Percentiles rank a stretch among this genome's conserved stretches.
Evolutionary conservation across 2,797 vertebrate species (phyloP).

Genomic region (Sphaeramia orbicularis): DNA sequence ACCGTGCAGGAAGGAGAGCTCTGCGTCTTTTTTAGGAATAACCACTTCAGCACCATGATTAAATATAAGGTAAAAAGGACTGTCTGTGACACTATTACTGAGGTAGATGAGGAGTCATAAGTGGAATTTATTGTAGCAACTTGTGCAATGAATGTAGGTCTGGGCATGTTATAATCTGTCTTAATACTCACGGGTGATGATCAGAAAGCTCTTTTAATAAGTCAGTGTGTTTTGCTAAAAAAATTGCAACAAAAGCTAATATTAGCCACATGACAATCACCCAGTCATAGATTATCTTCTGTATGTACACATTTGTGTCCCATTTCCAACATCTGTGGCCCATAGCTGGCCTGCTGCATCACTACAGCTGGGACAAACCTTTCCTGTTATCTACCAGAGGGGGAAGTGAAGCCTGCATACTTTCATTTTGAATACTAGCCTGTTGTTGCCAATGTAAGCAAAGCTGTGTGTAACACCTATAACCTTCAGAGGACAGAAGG

Average conservation of each 20-base stretch:
- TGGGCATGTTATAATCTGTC: slow-evolving; percentile 1
- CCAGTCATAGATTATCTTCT: not conserved
- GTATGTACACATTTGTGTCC: not conserved
- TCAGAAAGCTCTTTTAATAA: not conserved
- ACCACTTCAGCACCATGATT: slow-evolving; percentile 99
- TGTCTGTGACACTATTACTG: not conserved
- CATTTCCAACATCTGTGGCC: slow-evolving; percentile 9
- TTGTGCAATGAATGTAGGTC: slow-evolving; percentile 1
- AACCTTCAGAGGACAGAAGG: slow-evolving; percentile 34
- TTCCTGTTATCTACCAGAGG: slow-evolving; percentile 77
- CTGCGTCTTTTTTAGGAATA: slow-evolving; percentile 99
- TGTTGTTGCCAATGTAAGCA: slow-evolving; percentile 56
- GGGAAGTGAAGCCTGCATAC: slow-evolving; percentile 56
- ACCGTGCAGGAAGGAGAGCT: slow-evolving; percentile 98
- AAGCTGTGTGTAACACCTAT: slow-evolving; percentile 44
- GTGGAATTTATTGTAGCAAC: not conserved
- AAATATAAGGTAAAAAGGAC: slow-evolving; percentile 92
- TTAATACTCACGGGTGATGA: not conserved
- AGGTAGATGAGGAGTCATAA: not conserved
- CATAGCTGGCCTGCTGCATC: slow-evolving; percentile 35
- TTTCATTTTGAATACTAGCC: slow-evolving; percentile 46
- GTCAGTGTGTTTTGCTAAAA: not conserved
- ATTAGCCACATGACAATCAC: not conserved
- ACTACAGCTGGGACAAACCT: slow-evolving; percentile 49
- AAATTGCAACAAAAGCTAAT: not conserved